Conservation (phyloP, 35 echinoderm and acorn worm genomes). For the Eucidaris tribuloides region DNA sequence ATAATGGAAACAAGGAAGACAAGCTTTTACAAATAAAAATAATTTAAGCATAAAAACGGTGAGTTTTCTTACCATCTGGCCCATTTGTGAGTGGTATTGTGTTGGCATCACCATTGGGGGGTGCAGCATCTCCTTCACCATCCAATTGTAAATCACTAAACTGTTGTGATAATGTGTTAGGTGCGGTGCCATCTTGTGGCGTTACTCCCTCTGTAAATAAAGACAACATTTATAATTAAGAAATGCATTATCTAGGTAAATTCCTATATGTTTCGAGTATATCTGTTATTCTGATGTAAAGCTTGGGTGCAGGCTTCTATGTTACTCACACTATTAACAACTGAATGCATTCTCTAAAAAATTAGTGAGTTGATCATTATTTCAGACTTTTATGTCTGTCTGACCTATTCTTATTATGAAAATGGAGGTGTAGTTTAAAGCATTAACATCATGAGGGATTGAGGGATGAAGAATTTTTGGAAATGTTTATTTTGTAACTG, state of each 20-base stretch:
- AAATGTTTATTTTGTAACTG: no score
- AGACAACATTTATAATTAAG: background rate
- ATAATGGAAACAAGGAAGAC: no score
- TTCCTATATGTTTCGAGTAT: no score
- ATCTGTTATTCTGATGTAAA: no score
- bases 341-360: background rate
- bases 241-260: background rate
- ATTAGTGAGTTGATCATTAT: background rate
- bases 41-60: no score
- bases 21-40: no score
- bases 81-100: conserved; percentile 22
- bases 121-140: background rate
- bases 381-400: background rate
- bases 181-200: conserved; percentile 6
- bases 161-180: conserved; percentile 22
- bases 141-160: conserved; percentile 31
- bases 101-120: conserved; percentile 57
- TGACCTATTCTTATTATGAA: background rate
- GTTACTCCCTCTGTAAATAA: conserved; percentile 6
- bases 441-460: no score
- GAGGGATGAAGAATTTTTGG: no score
- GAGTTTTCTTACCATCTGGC: no score
- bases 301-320: no score
- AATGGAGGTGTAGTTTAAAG: background rate
- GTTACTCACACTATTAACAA: background rate